Percentiles rank a stretch among this genome's conserved stretches.
Conservation (phyloP, 2,888 invertebrate genomes). For the Platycheirus albimanus region DNA sequence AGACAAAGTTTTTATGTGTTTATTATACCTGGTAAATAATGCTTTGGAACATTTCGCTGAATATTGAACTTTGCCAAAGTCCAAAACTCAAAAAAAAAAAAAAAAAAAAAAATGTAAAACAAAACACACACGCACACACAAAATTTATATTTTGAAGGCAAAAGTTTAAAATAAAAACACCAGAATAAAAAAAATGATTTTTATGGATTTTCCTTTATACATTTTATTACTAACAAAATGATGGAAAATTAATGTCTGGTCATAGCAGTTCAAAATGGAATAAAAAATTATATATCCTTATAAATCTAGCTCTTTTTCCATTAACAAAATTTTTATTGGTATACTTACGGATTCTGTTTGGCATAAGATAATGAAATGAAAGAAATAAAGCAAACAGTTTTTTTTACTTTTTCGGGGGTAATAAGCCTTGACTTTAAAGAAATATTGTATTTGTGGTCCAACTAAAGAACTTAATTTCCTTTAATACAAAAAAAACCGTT, state of each 20-base stretch:
- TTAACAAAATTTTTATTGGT: constrained; percentile 67
- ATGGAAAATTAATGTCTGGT: constrained; percentile 70
- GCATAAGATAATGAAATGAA: constrained; percentile 43
- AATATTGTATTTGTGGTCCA: constrained; percentile 9
- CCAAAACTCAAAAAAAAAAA: constrained; percentile 40
- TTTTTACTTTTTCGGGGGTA: constrained; percentile 45
- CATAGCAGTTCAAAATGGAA: constrained; percentile 39
- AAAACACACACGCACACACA: not conserved
- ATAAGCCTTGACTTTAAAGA: not conserved
- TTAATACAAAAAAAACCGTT: not conserved
- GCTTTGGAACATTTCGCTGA: constrained; percentile 73
- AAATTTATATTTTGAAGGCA: constrained; percentile 36
- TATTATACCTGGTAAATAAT: constrained; percentile 82
- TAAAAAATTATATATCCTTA: not conserved
- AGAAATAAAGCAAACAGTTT: constrained; percentile 39
- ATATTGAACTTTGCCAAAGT: constrained; percentile 72
- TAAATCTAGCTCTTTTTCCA: constrained; percentile 50
- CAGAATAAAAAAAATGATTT: constrained; percentile 67
- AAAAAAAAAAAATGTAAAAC: no score
- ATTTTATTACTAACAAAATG: constrained; percentile 69
- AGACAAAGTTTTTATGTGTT: constrained; percentile 79
- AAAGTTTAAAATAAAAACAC: constrained; percentile 40
- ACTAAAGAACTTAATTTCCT: constrained; percentile 1
- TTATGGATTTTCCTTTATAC: constrained; percentile 71
- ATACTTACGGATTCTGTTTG: constrained; percentile 44